Conservation (phyloP, 2,797 vertebrate species). For the Tamandua tetradactyla region DNA sequence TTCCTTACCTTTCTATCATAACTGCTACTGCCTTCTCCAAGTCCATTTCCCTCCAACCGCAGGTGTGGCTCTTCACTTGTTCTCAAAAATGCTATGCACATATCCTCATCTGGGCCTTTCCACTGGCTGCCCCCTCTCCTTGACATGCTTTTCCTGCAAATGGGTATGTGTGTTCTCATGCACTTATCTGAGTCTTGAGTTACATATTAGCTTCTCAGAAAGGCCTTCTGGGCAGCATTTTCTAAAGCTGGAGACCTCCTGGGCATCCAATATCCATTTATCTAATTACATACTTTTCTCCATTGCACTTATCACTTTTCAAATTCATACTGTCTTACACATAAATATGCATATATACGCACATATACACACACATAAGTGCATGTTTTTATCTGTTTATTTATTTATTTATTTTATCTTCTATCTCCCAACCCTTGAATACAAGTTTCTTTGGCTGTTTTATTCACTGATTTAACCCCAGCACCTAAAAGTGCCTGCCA, state of each 20-base stretch:
- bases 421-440: background rate
- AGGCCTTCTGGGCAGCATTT: background rate
- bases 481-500: background rate
- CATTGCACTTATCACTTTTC: background rate
- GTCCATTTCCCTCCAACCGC: background rate
- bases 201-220: background rate
- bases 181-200: accelerated
- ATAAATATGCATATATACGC: background rate
- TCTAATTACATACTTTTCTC: background rate
- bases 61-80: background rate
- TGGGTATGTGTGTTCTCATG: accelerated
- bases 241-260: accelerated
- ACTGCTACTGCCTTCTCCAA: background rate
- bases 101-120: background rate
- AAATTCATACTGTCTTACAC: background rate
- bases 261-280: background rate
- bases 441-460: background rate
- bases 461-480: background rate
- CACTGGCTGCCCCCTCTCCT: background rate
- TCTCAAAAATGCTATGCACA: background rate
- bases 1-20: background rate
- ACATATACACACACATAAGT: background rate
- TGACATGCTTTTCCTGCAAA: accelerated
- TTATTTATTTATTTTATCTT: background rate
- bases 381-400: background rate